Percentiles rank a stretch among this genome's conserved stretches.
Conservation (phyloP, 2,888 invertebrate genomes). For the Lobophora halterata region DNA sequence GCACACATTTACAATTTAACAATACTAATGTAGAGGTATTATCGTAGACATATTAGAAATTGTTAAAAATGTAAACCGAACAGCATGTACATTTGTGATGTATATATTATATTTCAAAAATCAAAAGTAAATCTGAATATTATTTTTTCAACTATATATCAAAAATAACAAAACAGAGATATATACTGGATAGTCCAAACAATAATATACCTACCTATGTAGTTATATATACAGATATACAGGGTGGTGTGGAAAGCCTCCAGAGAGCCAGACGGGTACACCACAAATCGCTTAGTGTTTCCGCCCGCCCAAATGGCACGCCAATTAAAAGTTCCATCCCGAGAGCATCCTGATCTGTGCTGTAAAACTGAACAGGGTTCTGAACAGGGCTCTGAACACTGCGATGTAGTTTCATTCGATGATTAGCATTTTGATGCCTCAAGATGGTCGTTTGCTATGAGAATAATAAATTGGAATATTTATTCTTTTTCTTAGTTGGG, state of each 20-base stretch:
- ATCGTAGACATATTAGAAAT: too few relatives aligned
- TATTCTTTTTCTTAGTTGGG: too few relatives aligned
- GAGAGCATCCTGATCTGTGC: conserved; percentile 63
- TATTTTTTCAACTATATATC: too few relatives aligned
- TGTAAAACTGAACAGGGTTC: conserved; percentile 77
- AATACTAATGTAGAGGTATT: too few relatives aligned
- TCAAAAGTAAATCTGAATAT: too few relatives aligned
- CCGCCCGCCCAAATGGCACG: conserved; percentile 78
- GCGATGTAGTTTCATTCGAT: conserved; percentile 70
- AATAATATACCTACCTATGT: conserved; percentile 15
- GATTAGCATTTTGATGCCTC: conserved; percentile 73
- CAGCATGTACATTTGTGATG: too few relatives aligned
- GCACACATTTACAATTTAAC: too few relatives aligned
- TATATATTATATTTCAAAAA: too few relatives aligned
- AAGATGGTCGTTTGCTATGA: conserved; percentile 41
- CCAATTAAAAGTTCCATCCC: conserved; percentile 81
- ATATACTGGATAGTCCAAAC: too few relatives aligned
- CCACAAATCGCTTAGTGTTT: conserved; percentile 80
- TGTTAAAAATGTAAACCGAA: too few relatives aligned
- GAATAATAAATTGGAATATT: too few relatives aligned
- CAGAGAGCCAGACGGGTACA: conserved; percentile 72
- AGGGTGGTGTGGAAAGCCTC: conserved; percentile 67
- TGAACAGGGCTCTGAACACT: conserved; percentile 43
- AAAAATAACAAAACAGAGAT: too few relatives aligned
- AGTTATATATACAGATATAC: conserved; percentile 33